These are phyloP conservation scores for Centrocercus urophasianus DNA, from an alignment of 2,113 vertebrate genomes.

Conservation along the genomic window DNA sequence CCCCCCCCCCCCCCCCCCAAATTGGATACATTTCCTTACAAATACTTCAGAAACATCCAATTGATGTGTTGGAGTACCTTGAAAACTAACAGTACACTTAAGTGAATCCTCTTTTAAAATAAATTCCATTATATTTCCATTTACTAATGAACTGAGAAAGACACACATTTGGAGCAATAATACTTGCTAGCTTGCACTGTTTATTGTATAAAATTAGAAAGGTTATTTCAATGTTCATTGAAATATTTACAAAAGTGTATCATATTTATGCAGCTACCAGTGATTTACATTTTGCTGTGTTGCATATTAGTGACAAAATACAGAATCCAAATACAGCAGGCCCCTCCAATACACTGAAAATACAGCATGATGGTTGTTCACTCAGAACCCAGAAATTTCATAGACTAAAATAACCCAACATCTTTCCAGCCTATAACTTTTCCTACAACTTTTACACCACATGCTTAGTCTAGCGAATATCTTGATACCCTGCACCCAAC, in stretches of 20 bases:
- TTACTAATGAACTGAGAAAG: neutral
- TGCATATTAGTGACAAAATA: neutral
- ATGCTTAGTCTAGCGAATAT: too few relatives aligned
- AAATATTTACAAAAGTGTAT: slow-evolving; percentile 13
- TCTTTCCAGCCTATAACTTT: neutral
- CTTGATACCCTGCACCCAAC: neutral
- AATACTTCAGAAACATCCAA: neutral
- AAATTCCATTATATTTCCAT: neutral
- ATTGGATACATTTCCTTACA: neutral
- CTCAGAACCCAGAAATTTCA: neutral
- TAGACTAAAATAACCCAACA: neutral
- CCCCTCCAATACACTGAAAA: neutral
- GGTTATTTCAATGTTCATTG: neutral
- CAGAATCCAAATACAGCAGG: neutral
- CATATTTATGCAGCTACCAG: neutral
- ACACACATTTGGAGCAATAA: neutral
- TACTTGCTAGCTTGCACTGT: neutral
- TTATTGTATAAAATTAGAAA: neutral
- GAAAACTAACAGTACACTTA: neutral
- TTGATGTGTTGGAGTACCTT: neutral
- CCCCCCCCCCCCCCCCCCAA: too few relatives aligned
- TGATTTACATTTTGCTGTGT: neutral
- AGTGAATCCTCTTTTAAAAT: neutral
- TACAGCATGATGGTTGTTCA: neutral
- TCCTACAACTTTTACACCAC: neutral